These are phyloP conservation scores for Heliangelus exortis DNA, from an alignment of 2,797 vertebrate genomes.

Conservation along the genomic window DNA sequence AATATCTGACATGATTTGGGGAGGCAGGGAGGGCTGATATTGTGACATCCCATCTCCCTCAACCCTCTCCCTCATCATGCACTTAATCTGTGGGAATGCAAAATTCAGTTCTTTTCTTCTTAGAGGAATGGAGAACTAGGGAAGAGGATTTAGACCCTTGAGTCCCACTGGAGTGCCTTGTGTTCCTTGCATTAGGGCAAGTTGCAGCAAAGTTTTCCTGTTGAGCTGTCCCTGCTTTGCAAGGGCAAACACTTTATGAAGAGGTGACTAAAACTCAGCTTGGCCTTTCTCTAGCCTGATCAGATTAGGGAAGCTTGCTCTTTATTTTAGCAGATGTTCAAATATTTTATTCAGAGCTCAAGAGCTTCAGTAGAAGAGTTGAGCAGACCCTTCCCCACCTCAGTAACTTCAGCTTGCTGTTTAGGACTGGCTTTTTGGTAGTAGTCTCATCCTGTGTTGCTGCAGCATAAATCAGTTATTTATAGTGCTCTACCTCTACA, in stretches of 20 bases:
- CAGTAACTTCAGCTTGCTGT: not conserved
- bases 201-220: not conserved
- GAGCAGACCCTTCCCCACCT: not conserved
- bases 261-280: not conserved
- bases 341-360: not conserved
- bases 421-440: not conserved
- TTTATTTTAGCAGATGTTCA: not conserved
- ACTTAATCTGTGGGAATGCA: not conserved
- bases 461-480: not conserved
- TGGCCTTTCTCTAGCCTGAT: not conserved
- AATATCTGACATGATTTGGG: not conserved
- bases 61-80: not conserved
- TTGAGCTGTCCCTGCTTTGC: not conserved
- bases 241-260: not conserved
- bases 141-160: not conserved
- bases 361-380: not conserved
- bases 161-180: not conserved
- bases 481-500: not conserved
- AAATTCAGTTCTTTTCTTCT: not conserved
- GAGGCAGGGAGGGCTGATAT: not conserved
- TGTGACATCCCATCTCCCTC: not conserved
- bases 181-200: not conserved
- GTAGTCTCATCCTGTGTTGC: not conserved
- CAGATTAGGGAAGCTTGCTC: not conserved
- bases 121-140: accelerated